Conservation (phyloP, 1,140 invertebrate species). For the Monochamus saltuarius region DNA sequence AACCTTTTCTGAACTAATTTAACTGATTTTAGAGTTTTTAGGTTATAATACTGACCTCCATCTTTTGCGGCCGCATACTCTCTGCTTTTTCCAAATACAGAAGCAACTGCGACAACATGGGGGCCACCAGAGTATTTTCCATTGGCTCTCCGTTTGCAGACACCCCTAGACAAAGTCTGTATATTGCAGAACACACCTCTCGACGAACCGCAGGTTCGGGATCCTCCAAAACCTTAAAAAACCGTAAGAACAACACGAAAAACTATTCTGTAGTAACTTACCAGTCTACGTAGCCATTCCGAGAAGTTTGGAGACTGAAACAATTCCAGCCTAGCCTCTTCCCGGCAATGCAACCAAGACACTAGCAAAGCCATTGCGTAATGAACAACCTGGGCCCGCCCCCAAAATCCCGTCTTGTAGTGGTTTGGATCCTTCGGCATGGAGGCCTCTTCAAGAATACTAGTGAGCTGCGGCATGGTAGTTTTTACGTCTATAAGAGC, state of each 20-base stretch:
- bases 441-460: slow-evolving; percentile 84
- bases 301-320: slow-evolving; percentile 68
- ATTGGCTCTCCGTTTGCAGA: slow-evolving; percentile 60
- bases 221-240: slow-evolving; percentile 66
- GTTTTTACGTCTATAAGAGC: slow-evolving; percentile 80
- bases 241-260: neutral
- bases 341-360: slow-evolving; percentile 79
- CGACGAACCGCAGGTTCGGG: slow-evolving; percentile 82
- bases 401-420: slow-evolving; percentile 86
- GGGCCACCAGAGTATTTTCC: slow-evolving; percentile 65
- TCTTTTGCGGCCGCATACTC: slow-evolving; percentile 74
- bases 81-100: slow-evolving; percentile 79
- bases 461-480: slow-evolving; percentile 79
- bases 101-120: slow-evolving; percentile 77
- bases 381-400: slow-evolving; percentile 72
- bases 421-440: slow-evolving; percentile 74
- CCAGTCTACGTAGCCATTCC: slow-evolving; percentile 72
- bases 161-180: slow-evolving; percentile 79
- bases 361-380: slow-evolving; percentile 80
- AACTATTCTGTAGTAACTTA: slow-evolving; percentile 8
- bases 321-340: slow-evolving; percentile 63
- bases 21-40: neutral
- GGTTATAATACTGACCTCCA: slow-evolving; percentile 46
- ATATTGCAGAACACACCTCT: slow-evolving; percentile 86
- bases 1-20: neutral